These are phyloP conservation scores for Fringilla coelebs DNA, from an alignment of 2,797 vertebrate genomes.

Conservation along the genomic window DNA sequence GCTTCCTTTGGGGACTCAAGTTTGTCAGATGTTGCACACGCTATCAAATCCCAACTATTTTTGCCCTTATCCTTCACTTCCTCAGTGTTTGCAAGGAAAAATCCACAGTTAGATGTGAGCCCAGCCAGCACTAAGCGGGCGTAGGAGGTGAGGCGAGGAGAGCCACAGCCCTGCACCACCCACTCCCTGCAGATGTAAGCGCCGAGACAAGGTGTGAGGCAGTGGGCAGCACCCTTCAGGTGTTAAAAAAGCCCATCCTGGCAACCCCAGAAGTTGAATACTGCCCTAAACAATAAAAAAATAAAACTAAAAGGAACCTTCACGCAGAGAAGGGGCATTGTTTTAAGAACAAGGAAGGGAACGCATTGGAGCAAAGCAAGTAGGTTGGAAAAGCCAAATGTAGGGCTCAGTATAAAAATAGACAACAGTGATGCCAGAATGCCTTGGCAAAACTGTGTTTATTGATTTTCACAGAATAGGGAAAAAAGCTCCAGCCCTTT, in stretches of 20 bases:
- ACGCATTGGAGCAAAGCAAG: background rate
- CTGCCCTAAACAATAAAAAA: background rate
- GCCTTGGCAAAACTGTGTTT: background rate
- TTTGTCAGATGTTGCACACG: slow-evolving; percentile 30
- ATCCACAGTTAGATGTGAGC: background rate
- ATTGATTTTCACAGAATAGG: slow-evolving; percentile 6
- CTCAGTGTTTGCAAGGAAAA: background rate
- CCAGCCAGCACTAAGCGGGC: background rate
- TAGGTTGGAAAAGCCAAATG: slow-evolving; percentile 5
- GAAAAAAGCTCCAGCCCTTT: background rate
- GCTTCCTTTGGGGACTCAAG: slow-evolving; percentile 1
- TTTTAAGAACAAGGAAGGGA: background rate
- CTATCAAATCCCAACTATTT: slow-evolving; percentile 43
- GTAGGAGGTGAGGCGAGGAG: slow-evolving; percentile 21
- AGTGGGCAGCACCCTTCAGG: slow-evolving; percentile 36
- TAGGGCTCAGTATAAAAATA: background rate
- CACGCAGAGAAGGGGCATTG: background rate
- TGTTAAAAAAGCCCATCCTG: slow-evolving; percentile 23
- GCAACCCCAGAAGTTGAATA: background rate
- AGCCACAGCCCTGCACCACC: slow-evolving; percentile 3
- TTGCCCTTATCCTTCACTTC: slow-evolving; percentile 39
- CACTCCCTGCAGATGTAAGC: background rate
- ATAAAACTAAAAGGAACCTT: background rate
- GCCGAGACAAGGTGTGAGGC: slow-evolving; percentile 36
- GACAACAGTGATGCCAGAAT: background rate